phyloP scores from a whole-genome alignment of 2,113 vertebrate species.

The Oryzias curvinotus region DNA sequence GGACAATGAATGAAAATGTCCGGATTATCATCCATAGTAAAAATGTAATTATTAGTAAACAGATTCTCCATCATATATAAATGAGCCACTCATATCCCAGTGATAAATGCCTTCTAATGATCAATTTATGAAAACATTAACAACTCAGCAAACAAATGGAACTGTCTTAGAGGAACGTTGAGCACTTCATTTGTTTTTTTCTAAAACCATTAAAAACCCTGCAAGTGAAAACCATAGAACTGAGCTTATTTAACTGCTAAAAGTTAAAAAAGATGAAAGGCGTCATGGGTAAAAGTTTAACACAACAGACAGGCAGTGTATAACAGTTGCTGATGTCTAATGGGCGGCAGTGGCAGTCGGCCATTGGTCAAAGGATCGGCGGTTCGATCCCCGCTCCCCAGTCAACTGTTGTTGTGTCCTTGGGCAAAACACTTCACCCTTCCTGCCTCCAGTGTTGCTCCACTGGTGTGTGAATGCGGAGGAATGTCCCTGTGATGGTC shows the following conservation, averaged over 20 bases:
- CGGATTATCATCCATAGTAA: not conserved
- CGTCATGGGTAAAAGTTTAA: not conserved
- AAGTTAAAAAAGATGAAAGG: not conserved
- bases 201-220: not conserved
- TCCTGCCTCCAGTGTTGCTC: too few relatives aligned
- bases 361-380: too few relatives aligned
- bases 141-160: not conserved
- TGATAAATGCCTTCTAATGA: conserved; percentile 9
- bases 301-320: not conserved
- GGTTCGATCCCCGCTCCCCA: too few relatives aligned
- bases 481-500: too few relatives aligned
- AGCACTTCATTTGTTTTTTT: not conserved
- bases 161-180: not conserved
- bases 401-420: too few relatives aligned
- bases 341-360: not conserved
- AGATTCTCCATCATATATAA: not conserved
- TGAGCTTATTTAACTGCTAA: not conserved
- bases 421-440: too few relatives aligned
- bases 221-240: not conserved
- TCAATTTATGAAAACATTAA: conserved; percentile 1
- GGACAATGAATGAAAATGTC: conserved; percentile 8
- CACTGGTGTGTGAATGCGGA: too few relatives aligned
- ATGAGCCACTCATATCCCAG: conserved; percentile 2
- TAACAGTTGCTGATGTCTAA: not conserved
- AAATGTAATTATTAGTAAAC: not conserved